Percentiles rank a stretch among this genome's conserved stretches.
These are phyloP conservation scores for Odontophorus gujanensis DNA, from an alignment of 2,113 vertebrate genomes.

Conservation along the genomic window DNA sequence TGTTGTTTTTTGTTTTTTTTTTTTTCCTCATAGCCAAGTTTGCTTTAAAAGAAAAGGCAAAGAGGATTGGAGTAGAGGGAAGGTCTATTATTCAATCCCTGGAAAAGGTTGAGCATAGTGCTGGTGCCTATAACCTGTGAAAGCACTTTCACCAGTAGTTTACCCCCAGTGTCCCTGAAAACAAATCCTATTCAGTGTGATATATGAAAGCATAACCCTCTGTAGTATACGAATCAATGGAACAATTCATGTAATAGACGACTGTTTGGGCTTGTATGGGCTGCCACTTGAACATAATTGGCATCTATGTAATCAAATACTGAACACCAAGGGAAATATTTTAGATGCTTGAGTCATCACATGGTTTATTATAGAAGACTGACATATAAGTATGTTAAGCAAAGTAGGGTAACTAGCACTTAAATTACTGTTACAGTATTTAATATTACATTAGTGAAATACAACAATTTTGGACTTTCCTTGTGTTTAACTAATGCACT, in stretches of 20 bases:
- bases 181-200: conserved; percentile 56
- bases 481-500: not conserved
- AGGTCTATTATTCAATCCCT: not conserved
- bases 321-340: conserved; percentile 50
- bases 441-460: not conserved
- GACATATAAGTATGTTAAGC: conserved; percentile 8
- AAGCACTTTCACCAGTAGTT: conserved; percentile 36
- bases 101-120: not conserved
- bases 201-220: conserved; percentile 62
- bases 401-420: not conserved
- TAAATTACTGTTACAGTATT: not conserved
- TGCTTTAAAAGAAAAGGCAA: not conserved
- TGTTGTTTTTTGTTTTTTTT: not conserved
- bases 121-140: conserved; percentile 9
- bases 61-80: not conserved
- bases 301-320: conserved; percentile 59
- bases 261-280: conserved; percentile 17
- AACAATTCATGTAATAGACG: conserved; percentile 58
- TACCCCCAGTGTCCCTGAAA: conserved; percentile 27
- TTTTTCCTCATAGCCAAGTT: not conserved
- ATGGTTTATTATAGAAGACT: conserved; percentile 42
- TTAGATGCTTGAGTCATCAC: conserved; percentile 60
- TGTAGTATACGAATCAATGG: conserved; percentile 66
- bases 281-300: conserved; percentile 56
- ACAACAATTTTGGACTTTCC: not conserved